phyloP scores from a whole-genome alignment of 2,888 invertebrate genomes.

The Argyra leucocephala region DNA sequence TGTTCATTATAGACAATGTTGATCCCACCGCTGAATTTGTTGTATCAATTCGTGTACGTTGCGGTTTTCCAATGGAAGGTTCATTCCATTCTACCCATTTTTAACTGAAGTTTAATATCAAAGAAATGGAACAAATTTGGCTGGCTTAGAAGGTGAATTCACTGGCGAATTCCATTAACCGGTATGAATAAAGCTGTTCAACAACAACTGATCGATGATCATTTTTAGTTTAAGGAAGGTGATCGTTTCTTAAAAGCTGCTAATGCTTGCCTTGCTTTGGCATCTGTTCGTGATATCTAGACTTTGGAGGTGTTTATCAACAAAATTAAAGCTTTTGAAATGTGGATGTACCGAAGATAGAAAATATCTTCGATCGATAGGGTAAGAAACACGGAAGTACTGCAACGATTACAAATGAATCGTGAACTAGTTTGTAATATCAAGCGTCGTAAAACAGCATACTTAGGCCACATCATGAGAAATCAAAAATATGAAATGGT shows the following conservation, averaged over 20 bases:
- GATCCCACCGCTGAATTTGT: slow-evolving; percentile 86
- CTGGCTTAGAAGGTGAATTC: slow-evolving; percentile 75
- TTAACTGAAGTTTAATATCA: slow-evolving; percentile 90
- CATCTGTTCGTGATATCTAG: slow-evolving; percentile 93
- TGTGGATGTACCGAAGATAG: no score
- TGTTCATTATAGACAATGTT: slow-evolving; percentile 76
- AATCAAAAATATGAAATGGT: no score
- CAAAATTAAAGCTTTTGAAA: no score
- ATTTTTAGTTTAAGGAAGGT: slow-evolving; percentile 97
- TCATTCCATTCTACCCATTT: slow-evolving; percentile 98
- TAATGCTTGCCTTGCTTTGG: slow-evolving; percentile 96
- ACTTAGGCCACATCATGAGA: no score
- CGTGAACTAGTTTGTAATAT: no score
- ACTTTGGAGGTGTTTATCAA: no score
- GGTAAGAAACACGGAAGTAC: no score
- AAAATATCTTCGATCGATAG: no score
- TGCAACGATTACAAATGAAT: no score
- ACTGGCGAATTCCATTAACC: slow-evolving; percentile 91
- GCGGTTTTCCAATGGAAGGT: slow-evolving; percentile 88
- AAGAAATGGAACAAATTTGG: slow-evolving; percentile 73
- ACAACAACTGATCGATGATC: slow-evolving; percentile 93
- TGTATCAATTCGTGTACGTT: slow-evolving; percentile 91
- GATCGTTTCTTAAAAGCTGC: slow-evolving; percentile 70
- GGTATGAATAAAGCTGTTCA: slow-evolving; percentile 95
- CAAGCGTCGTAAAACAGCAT: no score